Evolutionary conservation across 2,888 invertebrate species (phyloP), one percentile per base, ranked within the genome.

Genomic region (Merodon equestris): DNA sequence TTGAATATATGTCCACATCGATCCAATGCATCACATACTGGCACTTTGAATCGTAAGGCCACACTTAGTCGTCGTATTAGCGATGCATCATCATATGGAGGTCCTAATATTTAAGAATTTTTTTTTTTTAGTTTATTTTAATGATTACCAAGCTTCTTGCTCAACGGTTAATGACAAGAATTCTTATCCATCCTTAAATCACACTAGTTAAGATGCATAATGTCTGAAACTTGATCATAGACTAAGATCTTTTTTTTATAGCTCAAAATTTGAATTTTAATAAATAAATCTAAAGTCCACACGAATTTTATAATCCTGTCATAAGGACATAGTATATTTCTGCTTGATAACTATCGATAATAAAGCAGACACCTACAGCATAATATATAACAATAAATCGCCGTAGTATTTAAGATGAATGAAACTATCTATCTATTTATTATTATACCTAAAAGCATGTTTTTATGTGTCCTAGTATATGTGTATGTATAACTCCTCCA

Each of bases 1-100:
- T 87, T 96, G 48, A 95, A 95, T 86, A 90, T 94, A 27, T 90
- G 91, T 84, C 91, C 92, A 14, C 82, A 83, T 77, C 84, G 83
- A 15, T 76, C 76, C 5, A 90, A 91, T 83, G 83, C 71, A 44
- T 68, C 81, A 17, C 83, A 83, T 63, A 81, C 83, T 60, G 76
- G 81, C 7, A 91, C 91, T 0, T 87, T 91, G 0, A 90, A 91
- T 66, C 85, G 87, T 53, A 89, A 88, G 82, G 84, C 85, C 44
- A 85, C 88, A 60, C 79, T 88, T 13, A 88, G 84, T 72, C 86
- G 89, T 36, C 87, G 89, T 47, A 86, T 88, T 1, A 88, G 89
- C 82, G 89, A 89, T 82, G 87, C 87, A 18, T 88, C 87, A 18
- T 85, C 85, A 34, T 87, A 85, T 42, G 86, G 85, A 57, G 86